Percentiles rank a stretch among this genome's conserved stretches.
Evolutionary conservation across 2,113 vertebrate genomes (phyloP).

Genomic region (Pionites leucogaster): DNA sequence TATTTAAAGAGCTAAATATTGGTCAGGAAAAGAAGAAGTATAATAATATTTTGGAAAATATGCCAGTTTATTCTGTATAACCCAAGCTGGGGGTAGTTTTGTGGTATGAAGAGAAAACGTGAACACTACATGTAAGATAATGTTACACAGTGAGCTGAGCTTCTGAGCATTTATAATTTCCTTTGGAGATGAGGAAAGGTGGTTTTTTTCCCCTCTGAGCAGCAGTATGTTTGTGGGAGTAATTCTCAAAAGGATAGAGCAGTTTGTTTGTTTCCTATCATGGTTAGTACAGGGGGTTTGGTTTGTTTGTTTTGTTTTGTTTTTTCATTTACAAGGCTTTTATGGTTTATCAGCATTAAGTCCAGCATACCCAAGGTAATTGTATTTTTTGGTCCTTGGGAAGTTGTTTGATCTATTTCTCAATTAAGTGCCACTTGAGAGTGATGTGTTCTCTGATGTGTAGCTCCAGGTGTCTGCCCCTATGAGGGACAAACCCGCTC

Average conservation of each 20-base stretch:
- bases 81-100: not conserved
- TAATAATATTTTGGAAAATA: not conserved
- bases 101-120: not conserved
- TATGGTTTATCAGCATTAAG: not conserved
- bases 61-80: not conserved
- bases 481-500: not conserved
- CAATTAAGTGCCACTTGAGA: not conserved
- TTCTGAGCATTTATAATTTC: not conserved
- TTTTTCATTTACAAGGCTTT: not conserved
- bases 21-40: not conserved
- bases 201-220: not conserved
- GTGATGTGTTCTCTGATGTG: fast-evolving
- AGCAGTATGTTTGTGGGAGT: not conserved
- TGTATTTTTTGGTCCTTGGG: not conserved
- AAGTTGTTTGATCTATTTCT: not conserved
- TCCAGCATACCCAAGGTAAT: not conserved
- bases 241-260: not conserved
- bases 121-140: not conserved
- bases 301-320: not conserved
- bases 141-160: not conserved
- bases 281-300: not conserved
- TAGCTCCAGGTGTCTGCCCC: not conserved
- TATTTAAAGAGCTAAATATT: not conserved
- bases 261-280: not conserved
- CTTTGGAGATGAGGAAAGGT: not conserved